A percentile compares a stretch with the other conserved stretches of the same genome.
phyloP scores from a whole-genome alignment of 37 sponge, comb jelly and placozoan species.

The Chondrosia reniformis region DNA sequence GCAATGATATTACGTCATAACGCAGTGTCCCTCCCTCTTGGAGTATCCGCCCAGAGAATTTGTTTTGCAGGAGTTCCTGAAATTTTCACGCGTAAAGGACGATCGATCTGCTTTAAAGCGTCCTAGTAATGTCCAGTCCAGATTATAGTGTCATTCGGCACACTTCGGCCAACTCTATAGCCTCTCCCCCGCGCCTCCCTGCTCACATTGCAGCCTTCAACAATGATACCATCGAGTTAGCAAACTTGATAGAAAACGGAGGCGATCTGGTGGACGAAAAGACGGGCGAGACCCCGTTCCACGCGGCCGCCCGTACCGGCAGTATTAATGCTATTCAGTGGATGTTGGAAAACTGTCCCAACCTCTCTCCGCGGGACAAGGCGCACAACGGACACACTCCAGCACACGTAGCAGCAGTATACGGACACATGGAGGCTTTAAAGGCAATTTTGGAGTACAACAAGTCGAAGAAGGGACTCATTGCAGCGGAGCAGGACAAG shows the following conservation, averaged over 20 bases:
- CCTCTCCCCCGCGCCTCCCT: not conserved
- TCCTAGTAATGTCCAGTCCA: too few relatives aligned
- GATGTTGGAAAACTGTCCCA: slow-evolving; percentile 30
- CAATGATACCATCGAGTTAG: slow-evolving; percentile 38
- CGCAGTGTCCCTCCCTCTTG: not conserved
- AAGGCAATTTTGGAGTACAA: slow-evolving; percentile 37
- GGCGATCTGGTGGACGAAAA: slow-evolving; percentile 18
- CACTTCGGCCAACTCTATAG: not conserved
- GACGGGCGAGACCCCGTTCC: slow-evolving; percentile 55
- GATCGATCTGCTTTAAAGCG: too few relatives aligned
- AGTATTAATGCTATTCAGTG: slow-evolving; percentile 33
- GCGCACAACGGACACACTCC: slow-evolving; percentile 69
- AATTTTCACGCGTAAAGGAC: not conserved
- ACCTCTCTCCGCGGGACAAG: slow-evolving; percentile 3
- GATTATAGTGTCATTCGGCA: too few relatives aligned
- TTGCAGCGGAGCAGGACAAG: slow-evolving; percentile 42
- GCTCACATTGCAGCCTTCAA: slow-evolving; percentile 56
- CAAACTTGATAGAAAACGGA: slow-evolving; percentile 33
- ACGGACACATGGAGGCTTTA: slow-evolving; percentile 48
- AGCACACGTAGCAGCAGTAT: slow-evolving; percentile 77
- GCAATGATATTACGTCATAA: not conserved
- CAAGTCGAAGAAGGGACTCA: not conserved
- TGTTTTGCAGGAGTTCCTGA: not conserved
- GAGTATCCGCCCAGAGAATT: slow-evolving; percentile 5
- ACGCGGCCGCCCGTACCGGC: slow-evolving; percentile 58